Evolutionary conservation across 2,888 invertebrate species (phyloP).

Genomic region (Acronicta leporina): DNA sequence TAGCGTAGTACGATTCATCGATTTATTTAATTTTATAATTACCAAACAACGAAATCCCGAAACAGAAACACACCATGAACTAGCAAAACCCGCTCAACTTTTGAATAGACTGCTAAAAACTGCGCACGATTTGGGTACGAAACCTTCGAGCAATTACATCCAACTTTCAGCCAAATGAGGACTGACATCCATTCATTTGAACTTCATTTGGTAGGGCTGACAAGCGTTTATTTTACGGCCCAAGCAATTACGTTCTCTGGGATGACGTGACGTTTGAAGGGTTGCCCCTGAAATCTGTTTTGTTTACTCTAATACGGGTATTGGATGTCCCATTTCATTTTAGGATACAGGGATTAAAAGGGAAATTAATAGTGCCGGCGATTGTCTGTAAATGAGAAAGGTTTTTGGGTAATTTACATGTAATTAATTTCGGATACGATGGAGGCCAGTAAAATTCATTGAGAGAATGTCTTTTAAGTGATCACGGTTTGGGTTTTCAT

Average conservation of each 20-base stretch:
- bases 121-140: constrained; percentile 32
- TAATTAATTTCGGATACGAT: constrained; percentile 9
- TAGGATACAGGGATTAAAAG: constrained; percentile 21
- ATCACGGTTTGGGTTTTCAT: too few species aligned
- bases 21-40: too few species aligned
- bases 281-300: constrained; percentile 43
- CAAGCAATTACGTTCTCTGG: constrained; percentile 35
- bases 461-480: too few species aligned
- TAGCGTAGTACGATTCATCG: too few species aligned
- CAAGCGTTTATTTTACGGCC: constrained; percentile 51
- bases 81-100: constrained; percentile 1
- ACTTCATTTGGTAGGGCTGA: constrained; percentile 62
- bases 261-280: constrained; percentile 50
- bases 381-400: background rate
- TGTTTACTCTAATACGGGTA: constrained; percentile 44
- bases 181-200: constrained; percentile 63
- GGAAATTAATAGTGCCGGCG: constrained; percentile 33
- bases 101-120: constrained; percentile 39
- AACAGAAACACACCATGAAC: background rate
- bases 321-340: constrained; percentile 37
- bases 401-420: constrained; percentile 5
- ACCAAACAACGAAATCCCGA: background rate
- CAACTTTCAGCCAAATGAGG: constrained; percentile 47
- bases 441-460: too few species aligned
- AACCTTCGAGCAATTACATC: constrained; percentile 50